Evolutionary conservation across 1,140 invertebrate species (phyloP).

Genomic region (Eriocheir sinensis): DNA sequence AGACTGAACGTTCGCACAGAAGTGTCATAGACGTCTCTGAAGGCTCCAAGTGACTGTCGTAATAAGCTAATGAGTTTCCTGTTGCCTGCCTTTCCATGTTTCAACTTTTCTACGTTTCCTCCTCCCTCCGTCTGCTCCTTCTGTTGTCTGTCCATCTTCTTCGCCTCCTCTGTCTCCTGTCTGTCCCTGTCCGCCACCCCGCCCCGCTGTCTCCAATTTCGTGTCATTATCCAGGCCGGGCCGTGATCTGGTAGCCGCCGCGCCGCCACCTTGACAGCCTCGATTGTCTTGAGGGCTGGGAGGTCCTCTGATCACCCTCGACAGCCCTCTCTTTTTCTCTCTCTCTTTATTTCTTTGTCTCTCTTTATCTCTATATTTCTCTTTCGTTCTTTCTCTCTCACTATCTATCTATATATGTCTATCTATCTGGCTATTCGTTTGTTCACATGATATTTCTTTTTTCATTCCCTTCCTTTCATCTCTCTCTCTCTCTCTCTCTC

Average conservation of each 20-base stretch:
- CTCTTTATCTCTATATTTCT: background rate
- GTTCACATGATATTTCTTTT: background rate
- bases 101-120: no score
- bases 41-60: no score
- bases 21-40: no score
- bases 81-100: no score
- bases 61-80: no score
- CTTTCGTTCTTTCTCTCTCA: background rate
- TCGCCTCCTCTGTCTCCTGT: background rate
- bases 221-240: background rate
- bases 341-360: no score
- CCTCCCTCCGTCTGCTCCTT: background rate
- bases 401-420: background rate
- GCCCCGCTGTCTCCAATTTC: conserved; percentile 20
- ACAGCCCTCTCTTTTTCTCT: background rate
- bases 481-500: no score
- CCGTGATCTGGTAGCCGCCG: conserved; percentile 47
- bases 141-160: background rate
- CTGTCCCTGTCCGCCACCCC: background rate
- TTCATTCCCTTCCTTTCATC: background rate
- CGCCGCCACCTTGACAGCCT: background rate
- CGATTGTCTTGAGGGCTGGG: background rate
- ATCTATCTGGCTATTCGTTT: no score
- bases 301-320: background rate
- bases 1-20: no score